Conservation (phyloP, 2,797 vertebrate species). For the Eutrigla gurnardus region DNA sequence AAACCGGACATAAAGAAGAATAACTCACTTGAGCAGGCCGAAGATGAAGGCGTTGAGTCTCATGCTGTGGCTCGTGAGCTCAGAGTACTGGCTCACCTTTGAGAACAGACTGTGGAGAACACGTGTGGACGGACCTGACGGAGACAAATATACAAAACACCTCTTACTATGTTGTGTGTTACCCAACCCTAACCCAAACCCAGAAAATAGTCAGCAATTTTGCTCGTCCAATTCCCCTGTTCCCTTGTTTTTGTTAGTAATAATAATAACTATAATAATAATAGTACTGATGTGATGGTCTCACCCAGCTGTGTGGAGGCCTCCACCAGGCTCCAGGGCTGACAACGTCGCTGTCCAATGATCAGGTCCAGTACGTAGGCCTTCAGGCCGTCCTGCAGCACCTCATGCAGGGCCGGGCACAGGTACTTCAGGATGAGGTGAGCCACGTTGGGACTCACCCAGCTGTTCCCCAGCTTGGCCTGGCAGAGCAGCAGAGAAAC, state of each 20-base stretch:
- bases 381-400: conserved; percentile 93
- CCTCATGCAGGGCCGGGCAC: conserved; percentile 91
- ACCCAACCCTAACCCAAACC: background rate
- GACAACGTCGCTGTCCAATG: conserved; percentile 93
- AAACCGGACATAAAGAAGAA: background rate
- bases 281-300: background rate
- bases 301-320: conserved; percentile 95
- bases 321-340: conserved; percentile 95
- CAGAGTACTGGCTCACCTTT: conserved; percentile 93
- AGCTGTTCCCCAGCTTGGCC: conserved; percentile 98
- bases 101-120: conserved; percentile 90
- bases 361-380: conserved; percentile 94
- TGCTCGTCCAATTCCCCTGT: no score
- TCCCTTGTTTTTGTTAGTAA: no score
- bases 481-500: conserved; percentile 59
- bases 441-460: conserved; percentile 96
- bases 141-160: conserved; percentile 11
- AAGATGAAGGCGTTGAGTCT: conserved; percentile 97
- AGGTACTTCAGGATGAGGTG: conserved; percentile 97
- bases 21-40: conserved; percentile 95
- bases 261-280: no score
- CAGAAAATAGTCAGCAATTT: no score
- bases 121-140: conserved; percentile 93
- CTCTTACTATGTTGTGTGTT: background rate
- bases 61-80: conserved; percentile 93